Evolutionary conservation across 1,140 invertebrate species (phyloP).

Genomic region (Drosophila subobscura): DNA sequence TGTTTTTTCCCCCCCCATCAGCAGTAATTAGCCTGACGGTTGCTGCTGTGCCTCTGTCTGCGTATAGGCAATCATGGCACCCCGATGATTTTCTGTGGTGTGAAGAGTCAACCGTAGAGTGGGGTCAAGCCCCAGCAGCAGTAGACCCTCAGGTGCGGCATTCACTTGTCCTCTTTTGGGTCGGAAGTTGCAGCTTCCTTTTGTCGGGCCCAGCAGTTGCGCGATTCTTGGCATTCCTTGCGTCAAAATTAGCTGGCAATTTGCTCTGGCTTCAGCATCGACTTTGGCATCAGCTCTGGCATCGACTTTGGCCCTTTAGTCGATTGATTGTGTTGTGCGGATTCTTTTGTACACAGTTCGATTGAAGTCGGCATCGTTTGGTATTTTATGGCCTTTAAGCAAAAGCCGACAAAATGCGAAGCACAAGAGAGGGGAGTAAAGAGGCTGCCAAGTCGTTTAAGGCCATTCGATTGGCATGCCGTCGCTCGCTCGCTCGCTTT

Average conservation of each 20-base stretch:
- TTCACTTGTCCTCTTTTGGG: conserved; percentile 3
- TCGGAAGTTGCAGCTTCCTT: conserved; percentile 67
- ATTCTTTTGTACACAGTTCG: conserved; percentile 19
- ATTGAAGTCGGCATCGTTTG: conserved; percentile 48
- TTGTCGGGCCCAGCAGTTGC: conserved; percentile 37
- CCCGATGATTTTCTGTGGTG: conserved; percentile 27
- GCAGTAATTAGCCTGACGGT: conserved; percentile 47
- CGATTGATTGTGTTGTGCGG: conserved; percentile 55
- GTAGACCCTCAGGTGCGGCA: conserved; percentile 30
- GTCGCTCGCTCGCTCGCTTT: conserved; percentile 5
- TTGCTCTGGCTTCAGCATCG: conserved; percentile 47
- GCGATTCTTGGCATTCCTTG: conserved; percentile 52
- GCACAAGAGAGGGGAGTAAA: conserved; percentile 4
- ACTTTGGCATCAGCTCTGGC: background rate
- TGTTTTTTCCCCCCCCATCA: conserved; percentile 15
- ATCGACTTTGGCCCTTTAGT: conserved; percentile 29
- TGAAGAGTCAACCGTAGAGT: conserved; percentile 59
- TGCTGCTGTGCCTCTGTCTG: conserved; percentile 10
- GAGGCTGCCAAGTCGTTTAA: conserved; percentile 24
- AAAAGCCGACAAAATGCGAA: conserved; percentile 59
- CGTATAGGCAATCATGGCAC: conserved; percentile 52
- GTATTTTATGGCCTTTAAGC: conserved; percentile 54
- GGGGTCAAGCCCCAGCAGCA: conserved; percentile 9
- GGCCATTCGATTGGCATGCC: conserved; percentile 39
- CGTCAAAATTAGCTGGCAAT: conserved; percentile 67